These are phyloP conservation scores for Ceryle rudis DNA, from an alignment of 2,797 vertebrate genomes.

Conservation along the genomic window DNA sequence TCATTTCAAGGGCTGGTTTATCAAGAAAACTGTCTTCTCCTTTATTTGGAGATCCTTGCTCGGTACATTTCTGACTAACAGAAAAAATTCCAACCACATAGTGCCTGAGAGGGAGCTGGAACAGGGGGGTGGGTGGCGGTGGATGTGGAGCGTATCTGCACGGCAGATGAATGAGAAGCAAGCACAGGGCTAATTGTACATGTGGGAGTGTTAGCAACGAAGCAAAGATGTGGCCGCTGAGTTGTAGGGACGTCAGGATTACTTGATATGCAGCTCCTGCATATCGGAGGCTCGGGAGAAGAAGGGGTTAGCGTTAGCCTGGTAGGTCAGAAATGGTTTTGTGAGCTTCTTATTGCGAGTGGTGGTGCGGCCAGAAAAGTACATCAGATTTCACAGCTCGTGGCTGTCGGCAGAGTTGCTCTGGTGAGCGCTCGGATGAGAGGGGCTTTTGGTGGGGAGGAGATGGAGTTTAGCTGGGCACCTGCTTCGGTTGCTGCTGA, in stretches of 20 bases:
- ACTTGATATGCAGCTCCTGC: neutral
- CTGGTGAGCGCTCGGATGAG: neutral
- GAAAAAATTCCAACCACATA: neutral
- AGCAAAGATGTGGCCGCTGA: neutral
- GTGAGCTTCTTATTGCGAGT: neutral
- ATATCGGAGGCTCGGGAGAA: neutral
- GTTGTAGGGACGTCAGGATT: neutral
- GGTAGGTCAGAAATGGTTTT: neutral
- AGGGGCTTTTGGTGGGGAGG: neutral
- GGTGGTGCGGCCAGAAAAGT: neutral
- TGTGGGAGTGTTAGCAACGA: neutral
- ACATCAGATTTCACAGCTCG: neutral
- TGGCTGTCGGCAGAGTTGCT: neutral
- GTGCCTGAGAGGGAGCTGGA: neutral
- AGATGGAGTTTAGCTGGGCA: neutral
- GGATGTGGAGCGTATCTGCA: rapidly evolving
- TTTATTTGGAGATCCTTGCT: neutral
- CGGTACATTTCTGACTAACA: rapidly evolving
- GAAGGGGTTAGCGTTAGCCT: neutral
- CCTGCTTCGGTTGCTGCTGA: neutral
- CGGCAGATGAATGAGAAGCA: neutral
- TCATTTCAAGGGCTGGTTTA: neutral
- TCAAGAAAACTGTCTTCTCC: neutral
- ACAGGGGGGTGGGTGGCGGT: neutral
- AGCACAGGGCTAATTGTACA: neutral